Conservation (phyloP, 35 echinoderm and acorn worm genomes). For the Chiridota heheva region DNA sequence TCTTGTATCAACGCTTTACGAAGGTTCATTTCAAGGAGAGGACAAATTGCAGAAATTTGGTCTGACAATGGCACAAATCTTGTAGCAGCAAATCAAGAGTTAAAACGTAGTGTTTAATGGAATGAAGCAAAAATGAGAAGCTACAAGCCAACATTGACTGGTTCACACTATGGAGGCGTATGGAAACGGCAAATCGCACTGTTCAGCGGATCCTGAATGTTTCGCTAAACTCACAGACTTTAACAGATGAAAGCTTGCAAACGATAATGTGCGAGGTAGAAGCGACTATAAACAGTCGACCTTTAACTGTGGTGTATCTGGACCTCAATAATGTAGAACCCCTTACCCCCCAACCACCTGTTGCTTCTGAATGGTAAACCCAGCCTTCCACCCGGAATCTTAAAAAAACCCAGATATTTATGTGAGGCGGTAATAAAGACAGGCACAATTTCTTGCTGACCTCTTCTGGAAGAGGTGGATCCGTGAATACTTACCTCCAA, state of each 20-base stretch:
- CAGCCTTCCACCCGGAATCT: conserved; percentile 24
- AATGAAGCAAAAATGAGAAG: conserved; percentile 17
- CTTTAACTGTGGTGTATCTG: conserved; percentile 16
- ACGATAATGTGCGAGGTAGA: conserved; percentile 15
- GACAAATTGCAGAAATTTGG: conserved; percentile 21
- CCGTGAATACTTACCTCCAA: conserved; percentile 45
- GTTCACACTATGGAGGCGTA: conserved; percentile 43
- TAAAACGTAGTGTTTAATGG: conserved; percentile 29
- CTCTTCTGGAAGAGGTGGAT: conserved; percentile 61
- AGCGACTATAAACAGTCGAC: background rate
- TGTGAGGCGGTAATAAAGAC: conserved; percentile 34
- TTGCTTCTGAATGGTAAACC: conserved; percentile 31
- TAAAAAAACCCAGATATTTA: conserved; percentile 41
- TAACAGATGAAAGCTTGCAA: conserved; percentile 21
- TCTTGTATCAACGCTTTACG: conserved; percentile 54
- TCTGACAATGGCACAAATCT: conserved; percentile 62
- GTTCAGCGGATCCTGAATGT: conserved; percentile 41
- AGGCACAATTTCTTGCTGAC: conserved; percentile 58
- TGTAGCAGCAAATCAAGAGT: no score
- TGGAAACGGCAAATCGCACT: conserved; percentile 66
- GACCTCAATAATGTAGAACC: conserved; percentile 43
- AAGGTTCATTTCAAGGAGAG: conserved; percentile 46
- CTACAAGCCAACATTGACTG: conserved; percentile 34
- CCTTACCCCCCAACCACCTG: conserved; percentile 63
- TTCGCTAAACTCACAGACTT: background rate